Conservation (phyloP, 1,140 invertebrate genomes). For the Cyclargus thomasi region DNA sequence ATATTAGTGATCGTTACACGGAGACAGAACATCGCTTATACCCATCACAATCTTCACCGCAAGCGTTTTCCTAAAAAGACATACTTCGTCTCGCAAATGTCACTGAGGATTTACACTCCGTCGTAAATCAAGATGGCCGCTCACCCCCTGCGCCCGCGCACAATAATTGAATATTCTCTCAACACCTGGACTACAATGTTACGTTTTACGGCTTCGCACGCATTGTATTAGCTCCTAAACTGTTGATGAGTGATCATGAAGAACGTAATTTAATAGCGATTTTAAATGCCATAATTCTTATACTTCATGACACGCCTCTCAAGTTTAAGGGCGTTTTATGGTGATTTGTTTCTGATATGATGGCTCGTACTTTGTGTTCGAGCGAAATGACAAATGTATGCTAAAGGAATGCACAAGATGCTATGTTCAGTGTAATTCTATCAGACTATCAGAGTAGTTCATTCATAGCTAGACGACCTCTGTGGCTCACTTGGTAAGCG, state of each 20-base stretch:
- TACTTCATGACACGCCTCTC: conserved; percentile 60
- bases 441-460: too few species aligned
- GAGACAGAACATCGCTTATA: not conserved
- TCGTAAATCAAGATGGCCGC: conserved; percentile 73
- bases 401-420: not conserved
- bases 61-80: conserved; percentile 54
- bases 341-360: conserved; percentile 71
- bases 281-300: conserved; percentile 73
- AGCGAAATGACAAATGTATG: not conserved
- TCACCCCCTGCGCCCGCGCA: conserved; percentile 63
- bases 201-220: conserved; percentile 58
- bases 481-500: too few species aligned
- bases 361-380: conserved; percentile 43
- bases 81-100: conserved; percentile 62
- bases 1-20: not conserved
- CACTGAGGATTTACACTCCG: conserved; percentile 67
- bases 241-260: conserved; percentile 71
- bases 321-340: conserved; percentile 67
- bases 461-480: too few species aligned
- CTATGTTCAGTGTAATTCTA: too few species aligned
- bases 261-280: conserved; percentile 67
- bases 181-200: conserved; percentile 70
- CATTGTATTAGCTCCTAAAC: conserved; percentile 73
- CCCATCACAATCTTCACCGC: conserved; percentile 32
- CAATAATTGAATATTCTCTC: conserved; percentile 74